phyloP scores from a whole-genome alignment of 2,797 vertebrate species.

The Psittacula echo region DNA sequence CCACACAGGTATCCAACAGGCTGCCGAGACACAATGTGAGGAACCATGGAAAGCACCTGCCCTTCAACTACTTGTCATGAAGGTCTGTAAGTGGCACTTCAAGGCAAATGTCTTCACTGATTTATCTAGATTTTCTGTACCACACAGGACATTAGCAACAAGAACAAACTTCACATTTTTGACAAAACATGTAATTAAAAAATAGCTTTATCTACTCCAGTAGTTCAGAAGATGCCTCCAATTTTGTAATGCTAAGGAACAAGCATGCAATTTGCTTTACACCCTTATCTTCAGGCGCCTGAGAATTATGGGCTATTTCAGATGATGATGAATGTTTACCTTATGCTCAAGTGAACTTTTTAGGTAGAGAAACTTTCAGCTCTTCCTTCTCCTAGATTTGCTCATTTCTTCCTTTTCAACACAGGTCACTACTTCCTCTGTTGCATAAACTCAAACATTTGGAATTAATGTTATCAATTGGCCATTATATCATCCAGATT shows the following conservation, averaged over 20 bases:
- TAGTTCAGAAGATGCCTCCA: not conserved
- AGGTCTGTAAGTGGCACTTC: not conserved
- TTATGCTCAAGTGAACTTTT: not conserved
- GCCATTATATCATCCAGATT: not conserved
- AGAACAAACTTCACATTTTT: not conserved
- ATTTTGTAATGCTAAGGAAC: not conserved
- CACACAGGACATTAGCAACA: not conserved
- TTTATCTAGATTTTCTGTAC: not conserved
- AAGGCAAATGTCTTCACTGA: not conserved
- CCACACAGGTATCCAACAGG: not conserved
- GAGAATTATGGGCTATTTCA: not conserved
- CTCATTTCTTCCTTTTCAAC: not conserved
- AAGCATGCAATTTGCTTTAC: not conserved
- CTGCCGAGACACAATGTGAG: fast-evolving
- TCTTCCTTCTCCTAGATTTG: not conserved
- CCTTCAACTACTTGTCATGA: not conserved
- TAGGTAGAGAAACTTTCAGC: not conserved
- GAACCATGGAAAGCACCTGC: not conserved
- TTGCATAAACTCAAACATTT: not conserved
- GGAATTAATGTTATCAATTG: not conserved
- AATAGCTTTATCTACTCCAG: not conserved
- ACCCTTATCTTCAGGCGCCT: not conserved
- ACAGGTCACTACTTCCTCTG: not conserved
- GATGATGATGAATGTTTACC: not conserved
- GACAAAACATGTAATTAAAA: not conserved